phyloP scores from a whole-genome alignment of 2,888 invertebrate species.

The Lissocephala sabroskyi region DNA sequence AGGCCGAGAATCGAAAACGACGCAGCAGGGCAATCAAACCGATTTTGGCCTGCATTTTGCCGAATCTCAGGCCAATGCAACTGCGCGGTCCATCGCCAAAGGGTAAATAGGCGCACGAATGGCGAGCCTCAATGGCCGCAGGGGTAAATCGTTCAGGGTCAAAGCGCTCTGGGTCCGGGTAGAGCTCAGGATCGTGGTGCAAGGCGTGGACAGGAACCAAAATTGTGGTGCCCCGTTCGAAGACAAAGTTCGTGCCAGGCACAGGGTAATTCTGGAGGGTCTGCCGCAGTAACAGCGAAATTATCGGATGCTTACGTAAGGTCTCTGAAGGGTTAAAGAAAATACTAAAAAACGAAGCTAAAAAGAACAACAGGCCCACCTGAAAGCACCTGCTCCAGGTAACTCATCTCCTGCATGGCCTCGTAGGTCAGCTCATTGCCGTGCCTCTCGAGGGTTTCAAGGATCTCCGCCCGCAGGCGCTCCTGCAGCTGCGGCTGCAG shows the following conservation, averaged over 20 bases:
- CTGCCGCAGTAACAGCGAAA: constrained; percentile 73
- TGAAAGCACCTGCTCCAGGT: constrained; percentile 59
- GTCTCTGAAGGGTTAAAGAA: too few species aligned
- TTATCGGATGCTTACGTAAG: constrained; percentile 74
- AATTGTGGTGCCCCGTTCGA: constrained; percentile 67
- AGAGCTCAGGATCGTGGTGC: constrained; percentile 74
- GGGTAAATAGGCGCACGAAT: constrained; percentile 62
- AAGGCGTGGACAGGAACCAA: constrained; percentile 71
- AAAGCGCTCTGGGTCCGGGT: constrained; percentile 75
- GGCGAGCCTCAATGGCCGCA: constrained; percentile 74
- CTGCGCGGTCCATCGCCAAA: constrained; percentile 69
- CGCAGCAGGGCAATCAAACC: constrained; percentile 48
- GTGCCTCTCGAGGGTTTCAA: constrained; percentile 28
- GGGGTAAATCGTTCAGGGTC: constrained; percentile 76
- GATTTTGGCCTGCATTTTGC: constrained; percentile 59
- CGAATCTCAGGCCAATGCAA: constrained; percentile 68
- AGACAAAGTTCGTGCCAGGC: constrained; percentile 71
- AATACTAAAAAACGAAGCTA: constrained; percentile 15
- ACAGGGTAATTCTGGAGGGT: constrained; percentile 73
- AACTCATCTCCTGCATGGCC: constrained; percentile 53
- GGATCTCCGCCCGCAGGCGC: constrained; percentile 52
- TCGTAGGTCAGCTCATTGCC: constrained; percentile 52
- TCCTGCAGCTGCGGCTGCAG: constrained; percentile 56
- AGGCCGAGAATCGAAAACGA: constrained; percentile 36
- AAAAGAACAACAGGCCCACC: too few species aligned